Evolutionary conservation across 2,888 invertebrate genomes (phyloP), one percentile per base, ranked within the genome.

Genomic region (Callyntrura guangdongensis): DNA sequence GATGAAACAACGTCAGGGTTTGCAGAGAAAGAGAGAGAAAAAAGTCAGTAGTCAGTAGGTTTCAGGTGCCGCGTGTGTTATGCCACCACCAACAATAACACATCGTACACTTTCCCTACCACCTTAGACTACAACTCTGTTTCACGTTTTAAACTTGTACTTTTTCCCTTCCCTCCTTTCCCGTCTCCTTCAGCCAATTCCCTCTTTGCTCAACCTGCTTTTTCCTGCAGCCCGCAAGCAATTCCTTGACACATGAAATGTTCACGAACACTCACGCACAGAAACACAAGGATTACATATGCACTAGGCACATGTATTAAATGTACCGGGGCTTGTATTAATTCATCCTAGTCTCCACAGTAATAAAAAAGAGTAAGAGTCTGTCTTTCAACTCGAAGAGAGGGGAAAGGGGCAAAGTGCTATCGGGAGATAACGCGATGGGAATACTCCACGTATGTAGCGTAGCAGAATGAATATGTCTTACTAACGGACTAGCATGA

Each of bases 161-260:
- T 36, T 36, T 36, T 36, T 36, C 6, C 36, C 6, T 36, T 36
- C 25, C 4, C n/a, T 25, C 25, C 36, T 56, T n/a, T 45, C 49
- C 11, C 53, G 20, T 49, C 25, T 67, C 27, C 49, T 69, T 1
- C 53, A 36, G 47, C 74, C 53, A 22, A 20, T 64, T 86, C 27
- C 12, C n/a, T 47, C 64, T 67, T 36, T 36, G 6, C 69, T 9
- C 47, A 69, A 49, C 67, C 25, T 67, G 9, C 53, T 61, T 22
- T 69, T 84, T 17, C n/a, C 59, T 20, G 25, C n/a, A 17, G 45
- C 86, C 86, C 77, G 77, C 86, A 45, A 86, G 86, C 86, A 47
- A 86, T 86, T 86, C 64, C 79, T 86, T 86, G 86, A 86, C 86
- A 79, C 79, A 77, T 77, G 56, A 84, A 49, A 69, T 85, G 85